Evolutionary conservation across 2,888 invertebrate genomes (phyloP).

Genomic region (Syrphus vitripennis): DNA sequence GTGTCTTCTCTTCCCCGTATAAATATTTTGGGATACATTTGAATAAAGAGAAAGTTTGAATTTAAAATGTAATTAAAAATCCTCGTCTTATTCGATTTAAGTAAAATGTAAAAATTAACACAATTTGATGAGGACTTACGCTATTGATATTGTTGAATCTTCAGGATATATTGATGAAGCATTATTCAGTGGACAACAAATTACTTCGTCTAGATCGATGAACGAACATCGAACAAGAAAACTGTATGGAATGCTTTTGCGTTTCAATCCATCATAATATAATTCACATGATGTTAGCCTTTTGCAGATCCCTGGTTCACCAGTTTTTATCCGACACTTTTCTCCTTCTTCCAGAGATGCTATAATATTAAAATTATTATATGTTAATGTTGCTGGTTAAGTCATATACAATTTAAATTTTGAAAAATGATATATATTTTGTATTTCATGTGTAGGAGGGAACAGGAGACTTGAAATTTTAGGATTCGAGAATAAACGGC

Average conservation of each 20-base stretch:
- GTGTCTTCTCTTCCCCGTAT: too few relatives aligned
- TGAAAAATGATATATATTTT: too few relatives aligned
- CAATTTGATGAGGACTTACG: not conserved
- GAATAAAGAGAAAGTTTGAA: too few relatives aligned
- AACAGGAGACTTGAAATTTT: too few relatives aligned
- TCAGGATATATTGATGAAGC: not conserved
- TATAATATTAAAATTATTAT: not conserved
- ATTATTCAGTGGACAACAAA: conserved; percentile 75
- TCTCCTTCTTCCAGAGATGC: not conserved
- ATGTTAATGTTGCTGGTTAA: too few relatives aligned
- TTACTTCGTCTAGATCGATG: conserved; percentile 73
- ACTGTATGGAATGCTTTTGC: conserved; percentile 7
- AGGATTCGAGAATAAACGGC: too few relatives aligned
- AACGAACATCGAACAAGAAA: conserved; percentile 75
- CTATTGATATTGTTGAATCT: not conserved
- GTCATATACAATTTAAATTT: too few relatives aligned
- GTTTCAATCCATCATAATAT: conserved; percentile 18
- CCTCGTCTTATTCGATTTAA: too few relatives aligned
- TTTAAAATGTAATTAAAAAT: too few relatives aligned
- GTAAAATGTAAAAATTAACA: not conserved
- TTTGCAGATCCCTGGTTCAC: conserved; percentile 73
- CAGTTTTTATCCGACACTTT: not conserved
- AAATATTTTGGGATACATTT: too few relatives aligned
- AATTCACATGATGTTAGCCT: conserved; percentile 52
- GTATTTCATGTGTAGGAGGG: too few relatives aligned